Percentiles rank a stretch among this genome's conserved stretches.
These are phyloP conservation scores for Gasterosteus nipponicus DNA, from an alignment of 2,113 vertebrate genomes.

Conservation along the genomic window DNA sequence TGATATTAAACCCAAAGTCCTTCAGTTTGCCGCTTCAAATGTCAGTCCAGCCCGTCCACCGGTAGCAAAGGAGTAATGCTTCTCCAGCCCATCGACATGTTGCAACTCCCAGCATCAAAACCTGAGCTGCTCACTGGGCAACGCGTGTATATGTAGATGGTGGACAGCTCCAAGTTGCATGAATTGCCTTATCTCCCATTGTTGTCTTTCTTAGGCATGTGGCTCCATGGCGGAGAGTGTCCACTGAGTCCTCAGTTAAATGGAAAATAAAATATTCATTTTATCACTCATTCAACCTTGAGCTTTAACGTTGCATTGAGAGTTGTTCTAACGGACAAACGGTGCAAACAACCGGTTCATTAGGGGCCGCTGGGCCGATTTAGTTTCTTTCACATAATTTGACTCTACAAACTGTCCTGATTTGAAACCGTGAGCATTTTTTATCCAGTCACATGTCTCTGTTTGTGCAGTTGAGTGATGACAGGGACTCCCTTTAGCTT, in stretches of 20 bases:
- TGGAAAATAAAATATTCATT: neutral
- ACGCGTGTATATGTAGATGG: conserved; percentile 33
- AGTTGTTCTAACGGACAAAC: neutral
- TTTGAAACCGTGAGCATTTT: conserved; percentile 42
- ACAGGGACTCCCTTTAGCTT: conserved; percentile 30
- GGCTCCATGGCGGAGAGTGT: neutral
- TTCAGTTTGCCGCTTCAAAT: conserved; percentile 15
- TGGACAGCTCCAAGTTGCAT: conserved; percentile 23
- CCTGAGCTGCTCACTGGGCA: conserved; percentile 25
- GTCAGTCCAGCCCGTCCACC: neutral
- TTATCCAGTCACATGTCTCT: conserved; percentile 5
- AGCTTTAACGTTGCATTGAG: neutral
- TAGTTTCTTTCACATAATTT: conserved; percentile 27
- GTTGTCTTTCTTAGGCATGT: neutral
- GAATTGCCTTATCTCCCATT: neutral
- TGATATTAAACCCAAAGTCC: conserved; percentile 8
- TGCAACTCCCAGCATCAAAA: conserved; percentile 26
- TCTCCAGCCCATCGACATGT: conserved; percentile 15
- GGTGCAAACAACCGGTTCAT: conserved; percentile 16
- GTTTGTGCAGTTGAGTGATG: conserved; percentile 17
- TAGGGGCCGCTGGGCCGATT: conserved; percentile 17
- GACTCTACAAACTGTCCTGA: conserved; percentile 17
- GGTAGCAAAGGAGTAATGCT: conserved; percentile 12
- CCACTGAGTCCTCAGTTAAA: neutral
- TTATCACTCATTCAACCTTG: neutral